Conservation (phyloP, 2,797 vertebrate genomes). For the Saxicola maurus region DNA sequence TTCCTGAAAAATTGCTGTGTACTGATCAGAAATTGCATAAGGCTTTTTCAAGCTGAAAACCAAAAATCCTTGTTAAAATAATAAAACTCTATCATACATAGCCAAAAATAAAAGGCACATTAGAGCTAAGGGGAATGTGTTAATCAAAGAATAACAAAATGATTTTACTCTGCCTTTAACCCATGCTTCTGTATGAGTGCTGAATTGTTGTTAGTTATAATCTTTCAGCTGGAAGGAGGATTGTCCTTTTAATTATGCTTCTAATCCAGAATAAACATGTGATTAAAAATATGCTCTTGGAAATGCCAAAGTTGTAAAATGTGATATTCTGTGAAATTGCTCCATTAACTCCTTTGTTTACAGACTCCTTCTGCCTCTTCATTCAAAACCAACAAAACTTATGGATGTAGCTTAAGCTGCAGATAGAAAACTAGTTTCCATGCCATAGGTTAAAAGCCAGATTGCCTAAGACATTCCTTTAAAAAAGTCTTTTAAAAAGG, state of each 20-base stretch:
- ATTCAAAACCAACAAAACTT: constrained; percentile 8
- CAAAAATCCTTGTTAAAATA: constrained; percentile 2
- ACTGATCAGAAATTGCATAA: neutral
- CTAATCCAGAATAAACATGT: neutral
- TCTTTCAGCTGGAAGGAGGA: neutral
- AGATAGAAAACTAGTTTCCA: neutral
- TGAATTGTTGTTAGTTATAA: neutral
- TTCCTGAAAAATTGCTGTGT: neutral
- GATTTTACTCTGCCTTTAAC: neutral
- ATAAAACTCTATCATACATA: neutral
- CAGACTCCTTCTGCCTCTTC: neutral
- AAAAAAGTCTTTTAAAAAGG: neutral
- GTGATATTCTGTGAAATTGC: neutral
- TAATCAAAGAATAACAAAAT: constrained; percentile 6
- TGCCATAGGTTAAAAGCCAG: neutral
- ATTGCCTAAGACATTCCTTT: neutral
- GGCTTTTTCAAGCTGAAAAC: constrained; percentile 7
- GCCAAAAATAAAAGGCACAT: neutral
- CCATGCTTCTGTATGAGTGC: neutral
- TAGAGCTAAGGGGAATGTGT: neutral
- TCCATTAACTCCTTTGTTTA: neutral
- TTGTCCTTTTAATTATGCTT: constrained; percentile 7
- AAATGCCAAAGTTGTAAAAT: neutral
- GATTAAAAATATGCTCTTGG: constrained; percentile 16
- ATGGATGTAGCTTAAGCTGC: neutral